These are phyloP conservation scores for Caloenas nicobarica DNA, from an alignment of 2,113 vertebrate genomes.

Conservation along the genomic window DNA sequence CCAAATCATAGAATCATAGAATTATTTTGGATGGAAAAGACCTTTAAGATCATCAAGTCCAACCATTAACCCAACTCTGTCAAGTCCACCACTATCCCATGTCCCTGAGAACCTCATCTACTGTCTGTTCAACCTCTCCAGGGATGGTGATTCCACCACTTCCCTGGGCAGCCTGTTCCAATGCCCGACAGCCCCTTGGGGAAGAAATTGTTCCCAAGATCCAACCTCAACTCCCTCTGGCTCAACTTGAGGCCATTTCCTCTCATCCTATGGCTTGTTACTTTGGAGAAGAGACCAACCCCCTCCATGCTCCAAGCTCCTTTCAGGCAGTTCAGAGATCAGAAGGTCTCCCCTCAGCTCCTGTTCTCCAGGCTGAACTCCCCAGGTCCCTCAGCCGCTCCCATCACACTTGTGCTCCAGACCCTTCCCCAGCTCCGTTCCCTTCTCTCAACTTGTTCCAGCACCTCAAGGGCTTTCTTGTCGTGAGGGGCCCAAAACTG, in stretches of 20 bases:
- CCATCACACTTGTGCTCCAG: background rate
- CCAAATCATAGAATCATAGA: background rate
- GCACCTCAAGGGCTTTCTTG: accelerated
- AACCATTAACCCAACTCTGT: accelerated
- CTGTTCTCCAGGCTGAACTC: accelerated
- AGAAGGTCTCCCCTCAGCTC: background rate
- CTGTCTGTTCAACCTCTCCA: accelerated
- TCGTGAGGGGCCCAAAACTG: background rate
- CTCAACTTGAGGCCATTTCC: accelerated
- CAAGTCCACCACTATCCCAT: background rate
- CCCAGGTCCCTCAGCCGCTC: background rate
- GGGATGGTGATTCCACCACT: accelerated
- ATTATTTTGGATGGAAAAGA: background rate
- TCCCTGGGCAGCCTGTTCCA: background rate
- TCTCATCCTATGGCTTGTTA: accelerated
- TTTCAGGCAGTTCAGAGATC: accelerated
- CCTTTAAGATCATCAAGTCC: accelerated
- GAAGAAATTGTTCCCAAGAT: background rate
- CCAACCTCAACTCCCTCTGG: background rate
- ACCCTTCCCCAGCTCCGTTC: accelerated
- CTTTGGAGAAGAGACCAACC: accelerated
- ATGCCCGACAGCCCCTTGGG: accelerated
- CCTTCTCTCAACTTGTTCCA: accelerated
- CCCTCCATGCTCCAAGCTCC: accelerated
- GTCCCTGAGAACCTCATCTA: background rate